Evolutionary conservation across 1,140 invertebrate species (phyloP).

Genomic region (Sweltsa coloradensis): DNA sequence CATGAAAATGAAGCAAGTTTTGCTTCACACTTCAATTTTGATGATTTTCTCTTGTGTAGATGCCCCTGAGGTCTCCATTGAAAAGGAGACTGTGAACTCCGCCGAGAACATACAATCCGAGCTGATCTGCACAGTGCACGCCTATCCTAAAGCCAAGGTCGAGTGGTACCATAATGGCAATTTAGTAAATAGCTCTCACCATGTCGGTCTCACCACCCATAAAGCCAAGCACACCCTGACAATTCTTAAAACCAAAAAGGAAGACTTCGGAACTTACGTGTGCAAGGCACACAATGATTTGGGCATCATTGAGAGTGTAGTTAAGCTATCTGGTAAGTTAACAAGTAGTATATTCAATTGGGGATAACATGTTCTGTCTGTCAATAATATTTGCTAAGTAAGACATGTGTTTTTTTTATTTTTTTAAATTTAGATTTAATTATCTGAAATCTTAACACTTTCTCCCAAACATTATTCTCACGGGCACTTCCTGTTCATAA

Average conservation of each 20-base stretch:
- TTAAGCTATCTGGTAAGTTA: conserved; percentile 24
- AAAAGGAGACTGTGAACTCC: conserved; percentile 18
- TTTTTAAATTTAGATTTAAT: too few relatives aligned
- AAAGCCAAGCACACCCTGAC: conserved; percentile 19
- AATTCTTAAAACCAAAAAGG: conserved; percentile 18
- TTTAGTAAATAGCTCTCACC: conserved; percentile 9
- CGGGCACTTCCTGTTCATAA: too few relatives aligned
- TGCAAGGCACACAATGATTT: conserved; percentile 23
- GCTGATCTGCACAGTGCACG: conserved; percentile 23
- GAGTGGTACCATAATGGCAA: conserved; percentile 18
- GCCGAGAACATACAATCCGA: conserved; percentile 22
- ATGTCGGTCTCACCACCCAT: conserved; percentile 1
- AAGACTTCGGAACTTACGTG: conserved; percentile 26
- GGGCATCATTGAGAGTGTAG: conserved; percentile 18
- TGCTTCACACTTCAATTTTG: too few relatives aligned
- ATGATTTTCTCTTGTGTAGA: too few relatives aligned
- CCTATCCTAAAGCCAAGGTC: conserved; percentile 20
- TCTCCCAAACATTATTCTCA: too few relatives aligned
- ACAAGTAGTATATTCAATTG: too few relatives aligned
- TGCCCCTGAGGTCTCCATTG: conserved; percentile 18
- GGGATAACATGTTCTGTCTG: too few relatives aligned
- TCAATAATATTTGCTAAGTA: too few relatives aligned
- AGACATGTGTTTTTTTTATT: too few relatives aligned
- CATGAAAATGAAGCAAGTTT: too few relatives aligned
- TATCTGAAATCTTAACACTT: too few relatives aligned